phyloP scores from a whole-genome alignment of 1,140 invertebrate species.

The Leptoteleia sp. region DNA sequence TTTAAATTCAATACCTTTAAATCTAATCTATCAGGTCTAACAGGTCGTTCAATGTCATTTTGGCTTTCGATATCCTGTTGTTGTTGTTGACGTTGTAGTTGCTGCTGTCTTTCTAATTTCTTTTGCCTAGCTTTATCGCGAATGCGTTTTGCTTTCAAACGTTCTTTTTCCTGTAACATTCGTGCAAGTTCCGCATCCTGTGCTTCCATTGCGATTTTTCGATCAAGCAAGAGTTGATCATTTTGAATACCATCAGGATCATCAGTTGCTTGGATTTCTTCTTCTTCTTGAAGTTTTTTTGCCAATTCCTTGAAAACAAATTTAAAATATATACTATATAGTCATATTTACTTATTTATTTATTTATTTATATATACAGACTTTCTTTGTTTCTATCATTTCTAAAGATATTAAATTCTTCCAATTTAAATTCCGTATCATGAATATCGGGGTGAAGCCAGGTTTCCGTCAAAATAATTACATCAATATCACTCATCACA shows the following conservation, averaged over 20 bases:
- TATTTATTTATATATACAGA: no score
- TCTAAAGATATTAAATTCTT: no score
- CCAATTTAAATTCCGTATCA: no score
- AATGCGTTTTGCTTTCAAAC: slow-evolving; percentile 85
- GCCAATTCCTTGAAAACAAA: slow-evolving; percentile 83
- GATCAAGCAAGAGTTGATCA: slow-evolving; percentile 85
- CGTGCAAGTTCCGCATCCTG: slow-evolving; percentile 95
- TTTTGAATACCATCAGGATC: slow-evolving; percentile 82
- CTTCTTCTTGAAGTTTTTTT: slow-evolving; percentile 84
- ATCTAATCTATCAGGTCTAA: slow-evolving; percentile 76
- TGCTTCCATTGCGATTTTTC: slow-evolving; percentile 91
- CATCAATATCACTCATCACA: no score
- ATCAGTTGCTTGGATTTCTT: slow-evolving; percentile 79
- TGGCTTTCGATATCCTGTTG: slow-evolving; percentile 80
- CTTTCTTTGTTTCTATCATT: no score
- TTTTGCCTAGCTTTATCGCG: slow-evolving; percentile 85
- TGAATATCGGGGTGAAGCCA: no score
- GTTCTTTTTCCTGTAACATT: slow-evolving; percentile 93
- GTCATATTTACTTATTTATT: no score
- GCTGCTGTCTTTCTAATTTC: slow-evolving; percentile 84
- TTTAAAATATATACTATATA: no score
- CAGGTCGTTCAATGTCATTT: slow-evolving; percentile 71
- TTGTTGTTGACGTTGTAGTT: slow-evolving; percentile 82
- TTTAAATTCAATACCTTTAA: slow-evolving; percentile 59
- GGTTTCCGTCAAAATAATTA: no score